These are phyloP conservation scores for Rhynchonema sp. DNA, from an alignment of 2,888 invertebrate genomes.

Conservation along the genomic window DNA sequence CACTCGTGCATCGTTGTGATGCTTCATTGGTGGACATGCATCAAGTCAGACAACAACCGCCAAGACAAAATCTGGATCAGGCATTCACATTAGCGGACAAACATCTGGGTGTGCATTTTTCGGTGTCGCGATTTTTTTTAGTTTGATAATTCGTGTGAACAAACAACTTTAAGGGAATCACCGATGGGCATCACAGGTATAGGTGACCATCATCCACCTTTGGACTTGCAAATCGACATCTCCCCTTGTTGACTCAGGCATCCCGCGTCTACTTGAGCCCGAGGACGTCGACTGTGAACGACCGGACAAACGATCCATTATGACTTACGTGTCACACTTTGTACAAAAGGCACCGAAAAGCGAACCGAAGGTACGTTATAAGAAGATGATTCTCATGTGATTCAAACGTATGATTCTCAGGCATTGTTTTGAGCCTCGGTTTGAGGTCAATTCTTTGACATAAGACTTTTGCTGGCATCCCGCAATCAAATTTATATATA, in stretches of 20 bases:
- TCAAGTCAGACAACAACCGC: constrained; percentile 12
- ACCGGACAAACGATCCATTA: constrained; percentile 25
- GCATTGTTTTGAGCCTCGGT: too few relatives aligned
- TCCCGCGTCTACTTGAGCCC: constrained; percentile 18
- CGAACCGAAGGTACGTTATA: background rate
- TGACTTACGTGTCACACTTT: constrained; percentile 28
- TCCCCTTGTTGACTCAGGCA: too few relatives aligned
- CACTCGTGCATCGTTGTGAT: constrained; percentile 15
- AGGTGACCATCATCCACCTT: background rate
- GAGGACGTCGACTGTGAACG: constrained; percentile 22
- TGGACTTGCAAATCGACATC: too few relatives aligned
- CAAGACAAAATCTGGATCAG: constrained; percentile 20
- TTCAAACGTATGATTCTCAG: too few relatives aligned
- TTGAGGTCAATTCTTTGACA: background rate
- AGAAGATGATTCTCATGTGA: too few relatives aligned
- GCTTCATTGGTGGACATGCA: constrained; percentile 13
- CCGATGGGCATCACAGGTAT: too few relatives aligned
- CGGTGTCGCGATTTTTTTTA: too few relatives aligned
- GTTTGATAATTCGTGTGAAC: too few relatives aligned
- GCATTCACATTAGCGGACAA: constrained; percentile 23
- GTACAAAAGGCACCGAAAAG: constrained; percentile 9
- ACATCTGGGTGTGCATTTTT: too few relatives aligned
- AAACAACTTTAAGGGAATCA: too few relatives aligned
- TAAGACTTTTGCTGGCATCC: background rate
- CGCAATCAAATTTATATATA: too few relatives aligned